phyloP scores from a whole-genome alignment of 2,113 vertebrate genomes.

The Poeciliopsis occidentalis region DNA sequence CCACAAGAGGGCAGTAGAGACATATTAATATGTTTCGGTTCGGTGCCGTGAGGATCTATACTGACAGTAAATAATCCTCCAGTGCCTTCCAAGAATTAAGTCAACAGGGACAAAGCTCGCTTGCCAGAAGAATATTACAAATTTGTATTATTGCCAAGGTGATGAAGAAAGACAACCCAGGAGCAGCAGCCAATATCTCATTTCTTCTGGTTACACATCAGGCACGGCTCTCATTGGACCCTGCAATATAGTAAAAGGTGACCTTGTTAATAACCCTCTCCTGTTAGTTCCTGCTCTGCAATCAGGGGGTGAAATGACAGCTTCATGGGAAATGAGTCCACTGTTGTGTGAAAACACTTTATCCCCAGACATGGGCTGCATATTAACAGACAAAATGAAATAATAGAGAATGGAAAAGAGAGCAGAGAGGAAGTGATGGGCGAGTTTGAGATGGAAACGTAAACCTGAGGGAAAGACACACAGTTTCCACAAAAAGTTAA shows the following conservation, averaged over 20 bases:
- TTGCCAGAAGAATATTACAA: constrained; percentile 28
- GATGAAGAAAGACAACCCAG: constrained; percentile 14
- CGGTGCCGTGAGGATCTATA: background rate
- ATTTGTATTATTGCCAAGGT: constrained; percentile 25
- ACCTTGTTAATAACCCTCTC: constrained; percentile 53
- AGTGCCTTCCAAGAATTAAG: constrained; percentile 7
- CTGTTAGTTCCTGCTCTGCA: constrained; percentile 17
- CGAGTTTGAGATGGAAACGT: constrained; percentile 3
- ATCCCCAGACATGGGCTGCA: constrained; percentile 31
- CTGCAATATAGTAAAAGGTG: constrained; percentile 25
- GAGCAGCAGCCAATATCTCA: background rate
- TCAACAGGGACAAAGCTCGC: constrained; percentile 1
- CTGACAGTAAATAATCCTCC: background rate
- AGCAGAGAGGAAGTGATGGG: constrained; percentile 2
- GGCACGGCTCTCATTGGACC: constrained; percentile 11
- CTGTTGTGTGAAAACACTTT: constrained; percentile 40
- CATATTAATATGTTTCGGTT: constrained; percentile 2
- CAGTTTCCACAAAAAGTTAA: background rate
- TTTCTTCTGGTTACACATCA: constrained; percentile 26
- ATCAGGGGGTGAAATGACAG: constrained; percentile 53
- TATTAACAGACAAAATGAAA: constrained; percentile 39
- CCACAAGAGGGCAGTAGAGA: constrained; percentile 56
- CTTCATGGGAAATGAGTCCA: constrained; percentile 43
- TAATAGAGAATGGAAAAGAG: constrained; percentile 13
- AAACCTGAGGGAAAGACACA: background rate